Conservation (phyloP, 1,140 invertebrate genomes). For the Anthonomus grandis region DNA sequence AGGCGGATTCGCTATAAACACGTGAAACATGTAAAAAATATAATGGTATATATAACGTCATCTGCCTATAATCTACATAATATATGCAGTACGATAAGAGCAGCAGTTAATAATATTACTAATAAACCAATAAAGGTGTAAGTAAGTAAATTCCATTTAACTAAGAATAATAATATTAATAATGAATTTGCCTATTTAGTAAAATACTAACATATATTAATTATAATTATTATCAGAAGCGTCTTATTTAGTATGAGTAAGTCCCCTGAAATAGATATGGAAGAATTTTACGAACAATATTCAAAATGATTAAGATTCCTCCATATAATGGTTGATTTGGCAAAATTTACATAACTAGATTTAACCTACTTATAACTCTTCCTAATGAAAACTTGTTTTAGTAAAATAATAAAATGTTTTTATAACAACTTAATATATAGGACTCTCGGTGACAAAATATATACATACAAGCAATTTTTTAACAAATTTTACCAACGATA, state of each 20-base stretch:
- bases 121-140: slow-evolving; percentile 20
- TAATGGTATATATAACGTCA: too few species aligned
- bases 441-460: too few species aligned
- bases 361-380: not conserved
- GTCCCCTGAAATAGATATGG: slow-evolving; percentile 1
- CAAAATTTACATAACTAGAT: not conserved
- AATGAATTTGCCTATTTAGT: not conserved
- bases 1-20: slow-evolving; percentile 11
- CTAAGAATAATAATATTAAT: not conserved
- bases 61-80: slow-evolving; percentile 21
- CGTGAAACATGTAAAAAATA: too few species aligned
- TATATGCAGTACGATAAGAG: not conserved
- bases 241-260: slow-evolving; percentile 7
- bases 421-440: not conserved
- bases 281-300: not conserved
- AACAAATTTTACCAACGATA: not conserved
- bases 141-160: too few species aligned
- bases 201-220: not conserved
- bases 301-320: not conserved
- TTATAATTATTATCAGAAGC: not conserved
- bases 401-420: not conserved
- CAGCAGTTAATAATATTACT: slow-evolving; percentile 20
- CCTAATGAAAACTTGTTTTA: not conserved
- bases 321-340: not conserved
- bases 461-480: too few species aligned